Conservation (phyloP, 2,888 invertebrate genomes). For the Leptinotarsa tumamoca region DNA sequence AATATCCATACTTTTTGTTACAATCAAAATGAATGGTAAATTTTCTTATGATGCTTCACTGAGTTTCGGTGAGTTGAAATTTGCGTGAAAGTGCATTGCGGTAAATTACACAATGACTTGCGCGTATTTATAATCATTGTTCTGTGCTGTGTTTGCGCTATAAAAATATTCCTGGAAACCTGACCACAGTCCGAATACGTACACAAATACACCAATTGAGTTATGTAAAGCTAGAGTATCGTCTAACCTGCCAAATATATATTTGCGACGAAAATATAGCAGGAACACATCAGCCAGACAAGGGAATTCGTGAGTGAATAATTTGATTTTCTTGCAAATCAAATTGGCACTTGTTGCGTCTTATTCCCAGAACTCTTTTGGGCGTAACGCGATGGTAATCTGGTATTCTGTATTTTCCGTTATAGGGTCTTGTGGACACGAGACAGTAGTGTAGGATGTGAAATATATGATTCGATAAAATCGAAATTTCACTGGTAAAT, state of each 20-base stretch:
- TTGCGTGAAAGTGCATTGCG: slow-evolving; percentile 20
- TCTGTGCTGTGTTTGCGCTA: slow-evolving; percentile 7
- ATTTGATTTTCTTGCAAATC: slow-evolving; percentile 7
- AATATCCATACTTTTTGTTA: background rate
- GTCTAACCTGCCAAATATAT: slow-evolving; percentile 7
- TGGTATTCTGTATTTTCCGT: background rate
- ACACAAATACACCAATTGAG: slow-evolving; percentile 1
- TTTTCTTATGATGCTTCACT: background rate
- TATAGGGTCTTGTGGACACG: background rate
- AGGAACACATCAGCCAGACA: background rate
- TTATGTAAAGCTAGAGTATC: slow-evolving; percentile 26
- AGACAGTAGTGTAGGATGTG: background rate
- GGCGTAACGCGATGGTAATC: slow-evolving; percentile 8
- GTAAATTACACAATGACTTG: slow-evolving; percentile 15
- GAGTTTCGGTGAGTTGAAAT: background rate
- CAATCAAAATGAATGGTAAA: slow-evolving; percentile 3
- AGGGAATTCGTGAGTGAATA: slow-evolving; percentile 10
- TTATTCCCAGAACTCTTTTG: slow-evolving; percentile 16
- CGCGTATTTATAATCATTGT: slow-evolving; percentile 17
- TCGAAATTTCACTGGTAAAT: background rate
- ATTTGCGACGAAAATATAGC: background rate
- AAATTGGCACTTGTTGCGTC: slow-evolving; percentile 23
- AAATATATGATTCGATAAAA: background rate
- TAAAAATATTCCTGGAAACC: slow-evolving; percentile 23
- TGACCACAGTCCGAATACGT: slow-evolving; percentile 20